phyloP scores from a whole-genome alignment of 2,888 invertebrate species.

The Folsomia candida region DNA sequence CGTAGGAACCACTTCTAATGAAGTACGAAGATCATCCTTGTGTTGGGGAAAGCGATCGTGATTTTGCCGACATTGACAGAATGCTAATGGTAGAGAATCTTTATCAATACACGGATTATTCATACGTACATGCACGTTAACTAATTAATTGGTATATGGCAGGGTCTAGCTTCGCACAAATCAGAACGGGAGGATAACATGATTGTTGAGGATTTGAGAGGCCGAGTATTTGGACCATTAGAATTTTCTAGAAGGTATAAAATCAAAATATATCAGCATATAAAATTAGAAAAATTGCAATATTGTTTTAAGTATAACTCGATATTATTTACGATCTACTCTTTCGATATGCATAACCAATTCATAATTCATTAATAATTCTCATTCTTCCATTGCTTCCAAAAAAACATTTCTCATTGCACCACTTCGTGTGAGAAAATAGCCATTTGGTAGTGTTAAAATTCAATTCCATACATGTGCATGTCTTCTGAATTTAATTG shows the following conservation, averaged over 20 bases:
- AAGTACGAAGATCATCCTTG: conserved; percentile 9
- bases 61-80: conserved; percentile 57
- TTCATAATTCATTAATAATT: too few species aligned
- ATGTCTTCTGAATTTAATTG: too few species aligned
- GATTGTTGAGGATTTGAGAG: conserved; percentile 62
- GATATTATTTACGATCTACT: too few species aligned
- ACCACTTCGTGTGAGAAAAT: too few species aligned
- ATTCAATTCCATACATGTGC: too few species aligned
- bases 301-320: too few species aligned
- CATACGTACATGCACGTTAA: neutral
- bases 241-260: conserved; percentile 61
- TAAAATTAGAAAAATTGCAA: too few species aligned
- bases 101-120: neutral
- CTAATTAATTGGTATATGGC: neutral
- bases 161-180: conserved; percentile 50
- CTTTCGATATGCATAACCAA: too few species aligned
- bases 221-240: conserved; percentile 61
- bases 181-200: conserved; percentile 60
- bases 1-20: conserved; percentile 45
- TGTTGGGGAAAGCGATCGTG: conserved; percentile 31
- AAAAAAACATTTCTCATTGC: too few species aligned
- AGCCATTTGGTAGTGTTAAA: too few species aligned
- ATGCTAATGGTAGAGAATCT: conserved; percentile 57
- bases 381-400: too few species aligned
- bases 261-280: too few species aligned